These are phyloP conservation scores for Pseudochirops cupreus DNA, from an alignment of 2,797 vertebrate genomes.

Conservation along the genomic window DNA sequence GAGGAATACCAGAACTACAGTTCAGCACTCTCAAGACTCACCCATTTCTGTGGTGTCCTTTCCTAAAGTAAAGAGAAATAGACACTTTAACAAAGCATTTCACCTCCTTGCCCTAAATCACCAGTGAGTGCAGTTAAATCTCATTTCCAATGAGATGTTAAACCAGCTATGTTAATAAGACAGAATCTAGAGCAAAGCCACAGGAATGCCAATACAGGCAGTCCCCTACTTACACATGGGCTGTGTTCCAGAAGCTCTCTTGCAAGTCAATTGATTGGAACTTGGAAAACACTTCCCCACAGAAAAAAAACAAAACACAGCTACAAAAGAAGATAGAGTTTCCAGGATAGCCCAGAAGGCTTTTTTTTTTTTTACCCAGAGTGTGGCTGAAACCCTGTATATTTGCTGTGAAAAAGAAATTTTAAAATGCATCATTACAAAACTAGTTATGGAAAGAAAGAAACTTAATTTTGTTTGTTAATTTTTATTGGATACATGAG, in stretches of 20 bases:
- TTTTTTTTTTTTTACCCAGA: neutral
- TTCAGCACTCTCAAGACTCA: neutral
- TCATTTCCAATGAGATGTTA: conserved; percentile 47
- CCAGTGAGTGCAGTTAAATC: neutral
- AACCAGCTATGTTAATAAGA: conserved; percentile 29
- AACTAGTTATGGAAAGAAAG: conserved; percentile 50
- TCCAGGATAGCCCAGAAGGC: conserved; percentile 34
- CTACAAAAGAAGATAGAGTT: conserved; percentile 26
- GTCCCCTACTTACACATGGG: conserved; percentile 45
- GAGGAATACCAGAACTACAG: neutral
- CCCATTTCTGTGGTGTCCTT: neutral
- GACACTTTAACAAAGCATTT: conserved; percentile 24
- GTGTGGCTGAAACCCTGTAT: conserved; percentile 37
- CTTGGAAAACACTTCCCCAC: conserved; percentile 1
- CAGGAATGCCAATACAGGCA: conserved; percentile 30
- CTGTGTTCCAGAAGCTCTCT: conserved; percentile 24
- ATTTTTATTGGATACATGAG: neutral
- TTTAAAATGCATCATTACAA: conserved; percentile 13
- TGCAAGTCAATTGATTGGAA: neutral
- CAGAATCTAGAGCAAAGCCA: conserved; percentile 23
- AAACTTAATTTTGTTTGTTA: conserved; percentile 57
- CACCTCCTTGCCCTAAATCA: conserved; percentile 19
- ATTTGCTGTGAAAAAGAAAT: conserved; percentile 16
- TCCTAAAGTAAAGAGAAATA: conserved; percentile 37
- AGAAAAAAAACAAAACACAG: neutral